Evolutionary conservation across 2,888 invertebrate genomes (phyloP).

Genomic region (Leptinotarsa tumamoca): DNA sequence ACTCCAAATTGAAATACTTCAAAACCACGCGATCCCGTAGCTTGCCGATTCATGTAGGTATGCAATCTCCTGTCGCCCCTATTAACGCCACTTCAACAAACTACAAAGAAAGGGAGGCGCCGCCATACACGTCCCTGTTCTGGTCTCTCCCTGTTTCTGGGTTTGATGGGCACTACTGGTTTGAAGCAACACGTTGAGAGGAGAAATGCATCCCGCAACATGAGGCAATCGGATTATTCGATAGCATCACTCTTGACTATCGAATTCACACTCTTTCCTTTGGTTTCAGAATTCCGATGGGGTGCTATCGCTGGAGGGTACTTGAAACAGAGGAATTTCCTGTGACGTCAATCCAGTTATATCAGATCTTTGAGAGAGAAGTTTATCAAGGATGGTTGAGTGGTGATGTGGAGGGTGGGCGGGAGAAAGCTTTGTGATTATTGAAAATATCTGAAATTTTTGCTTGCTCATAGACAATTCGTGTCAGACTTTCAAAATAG

Average conservation of each 20-base stretch:
- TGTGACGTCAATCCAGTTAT: conserved; percentile 1
- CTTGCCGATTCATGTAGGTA: conserved; percentile 15
- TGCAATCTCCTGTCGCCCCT: conserved; percentile 3
- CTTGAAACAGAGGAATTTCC: neutral
- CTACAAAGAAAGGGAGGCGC: conserved; percentile 52
- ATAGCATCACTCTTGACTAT: conserved; percentile 42
- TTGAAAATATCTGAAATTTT: neutral
- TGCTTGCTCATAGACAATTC: too few relatives aligned
- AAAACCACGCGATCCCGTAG: neutral
- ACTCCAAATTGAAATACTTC: neutral
- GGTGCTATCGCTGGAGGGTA: neutral
- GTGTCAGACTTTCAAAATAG: too few relatives aligned
- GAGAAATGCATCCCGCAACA: conserved; percentile 40
- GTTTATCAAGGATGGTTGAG: neutral
- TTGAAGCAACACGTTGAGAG: conserved; percentile 50
- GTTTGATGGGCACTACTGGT: conserved; percentile 45
- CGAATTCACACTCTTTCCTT: conserved; percentile 36
- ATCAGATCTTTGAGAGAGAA: neutral
- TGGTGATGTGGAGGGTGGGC: neutral
- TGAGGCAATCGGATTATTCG: conserved; percentile 50
- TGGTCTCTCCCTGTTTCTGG: conserved; percentile 37
- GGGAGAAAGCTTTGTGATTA: neutral
- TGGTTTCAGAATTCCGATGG: neutral
- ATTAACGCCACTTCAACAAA: conserved; percentile 40
- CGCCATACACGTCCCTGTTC: neutral